These are phyloP conservation scores for Gastracanthus pulcherrimus DNA, from an alignment of 2,888 invertebrate species.

Conservation along the genomic window DNA sequence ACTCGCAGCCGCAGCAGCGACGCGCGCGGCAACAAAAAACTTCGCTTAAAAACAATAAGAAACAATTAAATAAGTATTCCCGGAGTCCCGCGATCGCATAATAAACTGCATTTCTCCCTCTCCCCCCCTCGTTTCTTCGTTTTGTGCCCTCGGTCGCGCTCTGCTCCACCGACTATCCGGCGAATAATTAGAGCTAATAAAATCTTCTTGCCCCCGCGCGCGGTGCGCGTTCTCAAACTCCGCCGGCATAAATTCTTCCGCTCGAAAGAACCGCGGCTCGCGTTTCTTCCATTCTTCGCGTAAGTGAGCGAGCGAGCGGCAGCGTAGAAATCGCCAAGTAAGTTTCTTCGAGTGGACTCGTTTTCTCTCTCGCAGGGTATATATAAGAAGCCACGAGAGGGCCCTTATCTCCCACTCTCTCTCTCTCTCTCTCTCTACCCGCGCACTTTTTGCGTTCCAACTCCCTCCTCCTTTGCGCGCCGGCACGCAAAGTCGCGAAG, in stretches of 20 bases:
- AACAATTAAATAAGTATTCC: conserved; percentile 55
- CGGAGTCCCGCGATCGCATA: conserved; percentile 35
- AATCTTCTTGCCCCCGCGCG: conserved; percentile 48
- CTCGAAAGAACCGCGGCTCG: conserved; percentile 55
- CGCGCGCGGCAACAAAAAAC: conserved; percentile 8
- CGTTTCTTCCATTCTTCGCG: conserved; percentile 59
- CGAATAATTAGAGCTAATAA: conserved; percentile 60
- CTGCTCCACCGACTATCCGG: conserved; percentile 38
- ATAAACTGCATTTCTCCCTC: conserved; percentile 38
- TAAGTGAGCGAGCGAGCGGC: too few species aligned
- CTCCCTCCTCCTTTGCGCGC: neutral
- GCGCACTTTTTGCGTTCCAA: conserved; percentile 15
- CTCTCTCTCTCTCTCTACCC: neutral
- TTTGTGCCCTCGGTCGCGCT: neutral
- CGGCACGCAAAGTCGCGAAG: conserved; percentile 53
- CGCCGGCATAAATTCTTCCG: conserved; percentile 57
- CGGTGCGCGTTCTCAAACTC: conserved; percentile 44
- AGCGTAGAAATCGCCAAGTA: conserved; percentile 50
- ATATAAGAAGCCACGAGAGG: conserved; percentile 40
- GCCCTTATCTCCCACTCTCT: conserved; percentile 53
- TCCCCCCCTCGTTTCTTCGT: neutral
- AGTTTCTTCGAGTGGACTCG: conserved; percentile 64
- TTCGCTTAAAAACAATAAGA: conserved; percentile 41
- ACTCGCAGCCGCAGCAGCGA: neutral
- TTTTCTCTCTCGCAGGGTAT: conserved; percentile 52